Percentiles rank a stretch among this genome's conserved stretches.
phyloP scores from a whole-genome alignment of 2,113 vertebrate species.

The Percopsis transmontana region DNA sequence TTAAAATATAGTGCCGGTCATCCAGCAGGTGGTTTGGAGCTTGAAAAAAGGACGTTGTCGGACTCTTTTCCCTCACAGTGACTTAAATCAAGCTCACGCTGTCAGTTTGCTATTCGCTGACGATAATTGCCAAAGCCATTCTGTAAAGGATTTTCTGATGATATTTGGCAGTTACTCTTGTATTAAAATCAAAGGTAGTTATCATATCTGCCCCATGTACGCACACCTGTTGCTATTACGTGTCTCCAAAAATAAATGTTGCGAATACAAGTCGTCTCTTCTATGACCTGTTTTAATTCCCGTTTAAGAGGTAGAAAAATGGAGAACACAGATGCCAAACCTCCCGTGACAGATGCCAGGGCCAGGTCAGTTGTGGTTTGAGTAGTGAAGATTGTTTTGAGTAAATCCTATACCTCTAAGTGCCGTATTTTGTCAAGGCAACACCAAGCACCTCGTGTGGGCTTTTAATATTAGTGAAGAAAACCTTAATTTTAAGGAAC shows the following conservation, averaged over 20 bases:
- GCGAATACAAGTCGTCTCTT: neutral
- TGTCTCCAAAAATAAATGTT: neutral
- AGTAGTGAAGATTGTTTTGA: neutral
- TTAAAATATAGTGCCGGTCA: constrained; percentile 17
- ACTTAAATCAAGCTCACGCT: neutral
- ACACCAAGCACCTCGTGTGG: constrained; percentile 27
- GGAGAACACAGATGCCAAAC: neutral
- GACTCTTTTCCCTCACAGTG: constrained; percentile 11
- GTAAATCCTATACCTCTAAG: constrained; percentile 12
- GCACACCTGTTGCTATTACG: neutral
- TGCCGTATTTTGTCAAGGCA: constrained; percentile 17
- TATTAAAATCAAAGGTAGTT: neutral
- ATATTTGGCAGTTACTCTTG: constrained; percentile 10
- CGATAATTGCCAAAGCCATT: constrained; percentile 6
- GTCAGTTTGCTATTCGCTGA: neutral
- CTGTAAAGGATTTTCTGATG: neutral
- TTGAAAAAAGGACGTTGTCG: constrained; percentile 25
- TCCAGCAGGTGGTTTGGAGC: constrained; percentile 29
- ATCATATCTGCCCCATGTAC: neutral
- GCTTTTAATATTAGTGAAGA: constrained; percentile 19
- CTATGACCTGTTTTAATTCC: neutral
- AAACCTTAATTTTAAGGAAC: constrained; percentile 42
- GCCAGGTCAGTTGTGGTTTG: constrained; percentile 10
- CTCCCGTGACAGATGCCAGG: constrained; percentile 8
- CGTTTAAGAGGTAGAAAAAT: neutral